These are phyloP conservation scores for Brienomyrus longianalis DNA, from an alignment of 2,113 vertebrate genomes.

Conservation along the genomic window DNA sequence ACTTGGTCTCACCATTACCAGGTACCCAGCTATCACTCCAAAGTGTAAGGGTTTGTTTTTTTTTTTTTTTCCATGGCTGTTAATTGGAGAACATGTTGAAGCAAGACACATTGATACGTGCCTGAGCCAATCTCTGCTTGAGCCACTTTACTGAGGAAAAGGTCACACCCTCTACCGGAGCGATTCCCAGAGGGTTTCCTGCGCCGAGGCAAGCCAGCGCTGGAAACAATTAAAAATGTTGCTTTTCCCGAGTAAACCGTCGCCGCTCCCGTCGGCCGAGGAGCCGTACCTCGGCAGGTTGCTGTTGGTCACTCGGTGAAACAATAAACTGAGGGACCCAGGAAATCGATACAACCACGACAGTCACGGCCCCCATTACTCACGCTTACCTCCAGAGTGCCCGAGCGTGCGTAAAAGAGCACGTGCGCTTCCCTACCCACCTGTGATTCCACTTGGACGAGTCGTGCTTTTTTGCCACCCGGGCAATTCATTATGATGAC, in stretches of 20 bases:
- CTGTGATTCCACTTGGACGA: neutral
- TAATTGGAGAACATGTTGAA: slow-evolving; percentile 65
- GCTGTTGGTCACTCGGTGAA: slow-evolving; percentile 66
- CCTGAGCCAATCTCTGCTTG: slow-evolving; percentile 60
- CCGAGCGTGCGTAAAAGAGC: slow-evolving; percentile 50
- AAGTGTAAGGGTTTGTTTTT: neutral
- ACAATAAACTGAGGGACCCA: slow-evolving; percentile 65
- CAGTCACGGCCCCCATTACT: slow-evolving; percentile 57
- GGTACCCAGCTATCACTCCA: slow-evolving; percentile 31
- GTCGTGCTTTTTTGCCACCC: neutral
- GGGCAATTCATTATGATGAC: slow-evolving; percentile 1
- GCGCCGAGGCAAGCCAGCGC: slow-evolving; percentile 55
- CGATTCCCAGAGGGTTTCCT: slow-evolving; percentile 55
- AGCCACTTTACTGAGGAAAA: slow-evolving; percentile 52
- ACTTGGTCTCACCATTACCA: slow-evolving; percentile 13
- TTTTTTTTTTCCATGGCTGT: slow-evolving; percentile 53
- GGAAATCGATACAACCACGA: slow-evolving; percentile 63
- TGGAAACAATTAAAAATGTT: slow-evolving; percentile 70
- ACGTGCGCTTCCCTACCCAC: neutral
- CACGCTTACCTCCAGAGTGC: slow-evolving; percentile 49
- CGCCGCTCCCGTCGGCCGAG: slow-evolving; percentile 42
- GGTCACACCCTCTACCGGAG: slow-evolving; percentile 61
- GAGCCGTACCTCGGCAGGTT: slow-evolving; percentile 55
- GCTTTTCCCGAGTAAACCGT: slow-evolving; percentile 49
- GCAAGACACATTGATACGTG: slow-evolving; percentile 59